These are phyloP conservation scores for Thereva nobilitata DNA, from an alignment of 2,888 invertebrate genomes.

Conservation along the genomic window DNA sequence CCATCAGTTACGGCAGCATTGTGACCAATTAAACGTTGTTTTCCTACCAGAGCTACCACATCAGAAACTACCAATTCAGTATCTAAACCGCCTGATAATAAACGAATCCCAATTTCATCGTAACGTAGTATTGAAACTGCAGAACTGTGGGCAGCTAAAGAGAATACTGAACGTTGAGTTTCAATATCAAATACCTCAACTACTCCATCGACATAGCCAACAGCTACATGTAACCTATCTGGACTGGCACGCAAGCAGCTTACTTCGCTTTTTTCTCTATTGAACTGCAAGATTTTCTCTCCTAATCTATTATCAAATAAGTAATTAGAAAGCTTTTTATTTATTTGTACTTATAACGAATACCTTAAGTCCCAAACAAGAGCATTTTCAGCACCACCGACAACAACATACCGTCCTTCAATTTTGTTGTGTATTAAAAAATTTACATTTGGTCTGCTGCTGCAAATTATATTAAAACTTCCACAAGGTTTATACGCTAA, in stretches of 20 bases:
- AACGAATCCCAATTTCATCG: slow-evolving; percentile 78
- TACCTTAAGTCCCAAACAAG: slow-evolving; percentile 91
- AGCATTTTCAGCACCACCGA: slow-evolving; percentile 92
- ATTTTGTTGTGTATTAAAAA: slow-evolving; percentile 78
- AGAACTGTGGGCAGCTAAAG: slow-evolving; percentile 77
- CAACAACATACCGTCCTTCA: slow-evolving; percentile 83
- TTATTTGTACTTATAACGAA: slow-evolving; percentile 43
- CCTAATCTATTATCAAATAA: slow-evolving; percentile 50
- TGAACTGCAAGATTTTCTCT: slow-evolving; percentile 72
- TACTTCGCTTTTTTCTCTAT: slow-evolving; percentile 83
- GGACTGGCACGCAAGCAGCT: slow-evolving; percentile 77
- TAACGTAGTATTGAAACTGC: slow-evolving; percentile 82
- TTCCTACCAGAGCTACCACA: slow-evolving; percentile 86
- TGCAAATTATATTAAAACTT: slow-evolving; percentile 86
- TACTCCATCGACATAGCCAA: slow-evolving; percentile 89
- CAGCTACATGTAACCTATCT: slow-evolving; percentile 78
- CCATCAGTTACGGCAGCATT: slow-evolving; percentile 86
- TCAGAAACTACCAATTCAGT: slow-evolving; percentile 95
- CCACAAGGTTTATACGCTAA: slow-evolving; percentile 82
- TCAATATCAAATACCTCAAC: slow-evolving; percentile 81
- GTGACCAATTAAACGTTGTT: slow-evolving; percentile 88
- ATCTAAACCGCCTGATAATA: slow-evolving; percentile 88
- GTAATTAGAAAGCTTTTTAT: neutral
- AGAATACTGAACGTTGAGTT: slow-evolving; percentile 66
- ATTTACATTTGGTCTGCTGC: slow-evolving; percentile 75